Percentiles rank a stretch among this genome's conserved stretches.
These are phyloP conservation scores for Pelecanus crispus DNA, from an alignment of 2,113 vertebrate genomes.

Conservation along the genomic window DNA sequence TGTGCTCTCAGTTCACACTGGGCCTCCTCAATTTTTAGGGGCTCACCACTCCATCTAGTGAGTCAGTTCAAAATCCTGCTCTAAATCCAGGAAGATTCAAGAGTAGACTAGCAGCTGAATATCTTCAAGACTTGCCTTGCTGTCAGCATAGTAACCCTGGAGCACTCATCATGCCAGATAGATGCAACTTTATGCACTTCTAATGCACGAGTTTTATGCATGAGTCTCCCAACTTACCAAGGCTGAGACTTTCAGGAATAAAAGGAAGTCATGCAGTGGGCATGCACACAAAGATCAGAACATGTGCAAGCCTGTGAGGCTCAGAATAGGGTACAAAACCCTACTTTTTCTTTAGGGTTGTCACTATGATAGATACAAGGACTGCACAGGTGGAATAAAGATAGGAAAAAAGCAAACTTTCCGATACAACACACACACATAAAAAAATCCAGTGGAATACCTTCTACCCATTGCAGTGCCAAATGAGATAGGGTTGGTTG, in stretches of 20 bases:
- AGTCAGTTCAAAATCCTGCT: background rate
- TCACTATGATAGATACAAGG: background rate
- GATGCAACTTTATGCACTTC: background rate
- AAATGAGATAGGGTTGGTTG: background rate
- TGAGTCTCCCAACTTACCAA: background rate
- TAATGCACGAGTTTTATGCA: too few relatives aligned
- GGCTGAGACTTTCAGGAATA: background rate
- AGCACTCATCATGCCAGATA: background rate
- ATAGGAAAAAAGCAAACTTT: background rate
- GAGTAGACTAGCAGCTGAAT: background rate
- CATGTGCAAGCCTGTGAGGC: background rate
- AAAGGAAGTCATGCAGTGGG: background rate
- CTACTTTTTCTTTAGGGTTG: background rate
- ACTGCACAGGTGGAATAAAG: background rate
- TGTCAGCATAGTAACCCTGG: background rate
- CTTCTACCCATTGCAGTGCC: background rate
- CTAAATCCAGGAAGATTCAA: background rate
- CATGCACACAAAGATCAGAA: background rate
- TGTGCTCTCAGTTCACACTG: background rate
- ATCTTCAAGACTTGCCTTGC: background rate
- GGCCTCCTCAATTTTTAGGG: background rate
- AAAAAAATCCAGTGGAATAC: background rate
- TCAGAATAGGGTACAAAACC: background rate
- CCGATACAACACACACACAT: background rate
- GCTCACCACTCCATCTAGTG: background rate